These are phyloP conservation scores for Hermetia illucens DNA, from an alignment of 1,140 invertebrate species.

Conservation along the genomic window DNA sequence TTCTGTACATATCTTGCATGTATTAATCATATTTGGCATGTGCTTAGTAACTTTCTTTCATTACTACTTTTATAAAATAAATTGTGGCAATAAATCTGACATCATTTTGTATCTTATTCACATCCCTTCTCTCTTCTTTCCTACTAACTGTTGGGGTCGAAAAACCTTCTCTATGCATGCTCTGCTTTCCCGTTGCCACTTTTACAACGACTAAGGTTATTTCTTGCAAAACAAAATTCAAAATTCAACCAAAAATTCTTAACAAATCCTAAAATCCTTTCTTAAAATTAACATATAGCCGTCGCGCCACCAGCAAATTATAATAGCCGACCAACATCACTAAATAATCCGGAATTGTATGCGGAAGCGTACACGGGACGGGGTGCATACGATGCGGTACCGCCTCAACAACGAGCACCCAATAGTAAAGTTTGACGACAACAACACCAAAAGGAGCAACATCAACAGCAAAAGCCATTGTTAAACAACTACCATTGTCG, in stretches of 20 bases:
- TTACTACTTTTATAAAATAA: too few relatives aligned
- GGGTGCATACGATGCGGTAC: constrained; percentile 33
- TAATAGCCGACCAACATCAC: constrained; percentile 34
- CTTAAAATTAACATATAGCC: constrained; percentile 29
- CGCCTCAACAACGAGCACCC: constrained; percentile 36
- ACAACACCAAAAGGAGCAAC: constrained; percentile 11
- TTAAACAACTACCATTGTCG: too few relatives aligned
- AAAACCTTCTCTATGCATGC: too few relatives aligned
- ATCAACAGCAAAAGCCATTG: too few relatives aligned
- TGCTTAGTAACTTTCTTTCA: too few relatives aligned
- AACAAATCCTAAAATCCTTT: constrained; percentile 2
- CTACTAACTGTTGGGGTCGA: too few relatives aligned
- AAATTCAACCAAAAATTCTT: background rate
- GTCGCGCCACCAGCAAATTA: constrained; percentile 45
- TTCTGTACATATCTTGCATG: too few relatives aligned
- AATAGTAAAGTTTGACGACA: constrained; percentile 41
- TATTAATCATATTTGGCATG: too few relatives aligned
- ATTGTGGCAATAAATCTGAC: too few relatives aligned
- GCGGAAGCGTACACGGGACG: constrained; percentile 47
- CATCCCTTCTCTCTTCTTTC: too few relatives aligned
- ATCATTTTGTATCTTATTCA: too few relatives aligned
- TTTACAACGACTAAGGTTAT: constrained; percentile 18
- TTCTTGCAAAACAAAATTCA: background rate
- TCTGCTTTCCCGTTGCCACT: constrained; percentile 20
- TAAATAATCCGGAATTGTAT: constrained; percentile 43